Percentiles rank a stretch among this genome's conserved stretches.
phyloP scores from a whole-genome alignment of 2,113 vertebrate species.

The Brachypteracias leptosomus region DNA sequence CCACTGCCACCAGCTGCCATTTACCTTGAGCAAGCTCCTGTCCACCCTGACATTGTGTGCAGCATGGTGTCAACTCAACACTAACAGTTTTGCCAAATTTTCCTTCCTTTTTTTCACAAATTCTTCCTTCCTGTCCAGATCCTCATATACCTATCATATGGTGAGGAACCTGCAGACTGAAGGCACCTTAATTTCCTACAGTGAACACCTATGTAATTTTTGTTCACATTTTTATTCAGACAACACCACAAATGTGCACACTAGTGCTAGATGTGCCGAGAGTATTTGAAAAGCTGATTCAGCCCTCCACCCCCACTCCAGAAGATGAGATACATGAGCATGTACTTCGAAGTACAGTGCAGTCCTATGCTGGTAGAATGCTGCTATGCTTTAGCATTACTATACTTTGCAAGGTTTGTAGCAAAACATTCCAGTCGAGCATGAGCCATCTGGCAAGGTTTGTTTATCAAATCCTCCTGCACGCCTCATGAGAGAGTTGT shows the following conservation, averaged over 20 bases:
- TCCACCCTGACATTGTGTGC: not conserved
- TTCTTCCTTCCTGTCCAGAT: not conserved
- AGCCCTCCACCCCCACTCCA: not conserved
- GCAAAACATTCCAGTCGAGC: not conserved
- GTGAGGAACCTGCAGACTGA: not conserved
- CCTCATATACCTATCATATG: accelerated
- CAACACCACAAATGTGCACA: not conserved
- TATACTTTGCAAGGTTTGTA: not conserved
- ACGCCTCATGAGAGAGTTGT: constrained; percentile 27
- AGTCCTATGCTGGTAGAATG: not conserved
- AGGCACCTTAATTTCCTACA: not conserved
- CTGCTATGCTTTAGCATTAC: not conserved
- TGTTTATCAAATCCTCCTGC: not conserved
- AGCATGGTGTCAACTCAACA: not conserved
- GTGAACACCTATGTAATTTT: not conserved
- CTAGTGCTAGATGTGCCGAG: not conserved
- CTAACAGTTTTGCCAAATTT: not conserved
- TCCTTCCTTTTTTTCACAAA: not conserved
- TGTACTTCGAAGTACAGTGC: accelerated
- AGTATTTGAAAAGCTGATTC: not conserved
- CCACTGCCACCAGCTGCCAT: not conserved
- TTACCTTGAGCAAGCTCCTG: not conserved
- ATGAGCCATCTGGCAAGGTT: constrained; percentile 31
- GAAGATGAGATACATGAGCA: not conserved
- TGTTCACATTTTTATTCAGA: not conserved